Conservation (phyloP, 2,113 vertebrate species). For the Polypterus bichir region DNA sequence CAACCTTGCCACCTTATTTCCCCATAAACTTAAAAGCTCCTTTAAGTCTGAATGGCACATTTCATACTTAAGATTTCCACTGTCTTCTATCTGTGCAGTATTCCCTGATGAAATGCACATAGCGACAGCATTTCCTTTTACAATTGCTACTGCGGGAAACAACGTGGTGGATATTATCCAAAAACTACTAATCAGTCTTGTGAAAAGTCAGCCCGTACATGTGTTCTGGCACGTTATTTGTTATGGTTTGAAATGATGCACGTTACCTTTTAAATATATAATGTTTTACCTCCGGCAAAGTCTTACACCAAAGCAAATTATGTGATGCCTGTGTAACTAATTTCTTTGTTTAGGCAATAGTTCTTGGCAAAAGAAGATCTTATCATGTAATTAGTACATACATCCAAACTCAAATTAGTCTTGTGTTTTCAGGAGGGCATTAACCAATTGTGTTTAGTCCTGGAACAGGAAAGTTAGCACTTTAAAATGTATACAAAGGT, state of each 20-base stretch:
- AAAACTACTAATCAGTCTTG: background rate
- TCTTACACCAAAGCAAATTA: background rate
- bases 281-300: background rate
- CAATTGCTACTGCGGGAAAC: background rate
- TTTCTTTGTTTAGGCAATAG: conserved; percentile 16
- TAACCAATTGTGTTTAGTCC: too few species aligned
- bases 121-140: background rate
- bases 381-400: conserved; percentile 19
- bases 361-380: conserved; percentile 3
- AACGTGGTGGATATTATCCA: background rate
- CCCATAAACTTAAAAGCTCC: too few species aligned
- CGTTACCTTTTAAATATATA: background rate
- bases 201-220: too few species aligned
- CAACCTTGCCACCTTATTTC: too few species aligned
- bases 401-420: conserved; percentile 3
- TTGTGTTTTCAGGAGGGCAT: too few species aligned
- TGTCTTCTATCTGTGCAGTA: too few species aligned
- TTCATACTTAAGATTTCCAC: too few species aligned
- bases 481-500: too few species aligned
- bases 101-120: background rate
- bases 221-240: too few species aligned
- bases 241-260: too few species aligned
- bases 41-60: too few species aligned
- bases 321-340: background rate
- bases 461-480: too few species aligned